A percentile compares a stretch with the other conserved stretches of the same genome.
Evolutionary conservation across 2,113 vertebrate species (phyloP).

Genomic region (Phylloscopus whistleri): DNA sequence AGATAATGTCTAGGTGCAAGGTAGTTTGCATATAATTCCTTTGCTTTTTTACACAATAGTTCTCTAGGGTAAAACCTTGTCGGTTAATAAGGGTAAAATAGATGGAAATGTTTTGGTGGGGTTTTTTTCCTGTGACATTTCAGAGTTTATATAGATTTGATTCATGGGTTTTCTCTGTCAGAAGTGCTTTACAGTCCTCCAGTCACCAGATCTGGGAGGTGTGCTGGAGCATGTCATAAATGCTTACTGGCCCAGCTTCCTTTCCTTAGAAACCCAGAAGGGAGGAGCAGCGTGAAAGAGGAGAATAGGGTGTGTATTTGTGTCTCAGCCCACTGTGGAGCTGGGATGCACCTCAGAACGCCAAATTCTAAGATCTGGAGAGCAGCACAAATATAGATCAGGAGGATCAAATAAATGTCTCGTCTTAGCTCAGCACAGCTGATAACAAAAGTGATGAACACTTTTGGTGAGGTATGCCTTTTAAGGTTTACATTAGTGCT

Average conservation of each 20-base stretch:
- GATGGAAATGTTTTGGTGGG: background rate
- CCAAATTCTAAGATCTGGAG: background rate
- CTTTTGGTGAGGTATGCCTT: background rate
- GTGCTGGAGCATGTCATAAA: background rate
- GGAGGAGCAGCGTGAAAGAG: background rate
- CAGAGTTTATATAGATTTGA: background rate
- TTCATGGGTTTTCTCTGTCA: background rate
- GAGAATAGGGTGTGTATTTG: background rate
- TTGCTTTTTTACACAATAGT: background rate
- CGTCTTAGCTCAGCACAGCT: background rate
- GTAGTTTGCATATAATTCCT: background rate
- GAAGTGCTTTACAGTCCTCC: background rate
- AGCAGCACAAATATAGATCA: accelerated
- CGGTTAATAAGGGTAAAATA: background rate
- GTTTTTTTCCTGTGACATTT: background rate
- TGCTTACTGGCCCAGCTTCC: background rate
- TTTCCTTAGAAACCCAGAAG: background rate
- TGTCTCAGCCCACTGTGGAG: background rate
- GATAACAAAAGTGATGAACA: background rate
- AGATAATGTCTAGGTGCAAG: background rate
- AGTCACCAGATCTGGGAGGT: background rate
- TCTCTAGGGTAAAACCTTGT: background rate
- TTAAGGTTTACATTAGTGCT: background rate
- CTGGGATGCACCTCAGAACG: background rate
- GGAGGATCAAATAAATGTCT: background rate